These are phyloP conservation scores for Barbus barbus DNA, from an alignment of 2,113 vertebrate genomes.

Conservation along the genomic window DNA sequence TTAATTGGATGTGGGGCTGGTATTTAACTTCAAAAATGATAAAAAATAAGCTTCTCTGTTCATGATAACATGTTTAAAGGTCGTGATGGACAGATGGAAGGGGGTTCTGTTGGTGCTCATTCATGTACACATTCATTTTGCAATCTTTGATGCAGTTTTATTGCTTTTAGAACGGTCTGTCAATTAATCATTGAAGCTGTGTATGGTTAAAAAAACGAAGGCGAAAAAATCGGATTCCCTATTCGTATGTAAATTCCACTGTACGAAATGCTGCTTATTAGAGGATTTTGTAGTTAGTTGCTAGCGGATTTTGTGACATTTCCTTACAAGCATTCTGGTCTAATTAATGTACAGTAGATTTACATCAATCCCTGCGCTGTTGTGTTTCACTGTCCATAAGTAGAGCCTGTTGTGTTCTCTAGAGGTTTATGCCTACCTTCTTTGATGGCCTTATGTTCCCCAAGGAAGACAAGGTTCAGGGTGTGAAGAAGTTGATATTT, in stretches of 20 bases:
- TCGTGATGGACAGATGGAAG: background rate
- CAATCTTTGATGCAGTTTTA: too few species aligned
- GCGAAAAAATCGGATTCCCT: too few species aligned
- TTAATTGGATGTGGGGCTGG: background rate
- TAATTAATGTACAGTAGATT: background rate
- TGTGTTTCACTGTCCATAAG: background rate
- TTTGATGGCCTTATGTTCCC: background rate
- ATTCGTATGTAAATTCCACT: background rate
- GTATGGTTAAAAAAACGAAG: too few species aligned
- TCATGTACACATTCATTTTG: background rate
- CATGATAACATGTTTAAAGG: background rate
- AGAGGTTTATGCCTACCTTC: background rate
- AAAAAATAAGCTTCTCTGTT: background rate
- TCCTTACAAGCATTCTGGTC: background rate
- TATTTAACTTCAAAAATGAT: background rate
- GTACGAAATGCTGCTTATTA: background rate
- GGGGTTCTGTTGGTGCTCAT: background rate
- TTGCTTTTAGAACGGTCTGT: too few species aligned
- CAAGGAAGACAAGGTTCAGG: slow-evolving; percentile 5
- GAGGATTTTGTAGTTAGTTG: background rate
- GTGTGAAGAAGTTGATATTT: slow-evolving; percentile 28
- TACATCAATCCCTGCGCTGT: background rate
- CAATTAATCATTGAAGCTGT: too few species aligned
- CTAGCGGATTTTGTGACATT: background rate
- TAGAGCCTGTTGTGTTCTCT: background rate